Conservation (phyloP, 2,888 invertebrate genomes). For the Drosophila ochracea region DNA sequence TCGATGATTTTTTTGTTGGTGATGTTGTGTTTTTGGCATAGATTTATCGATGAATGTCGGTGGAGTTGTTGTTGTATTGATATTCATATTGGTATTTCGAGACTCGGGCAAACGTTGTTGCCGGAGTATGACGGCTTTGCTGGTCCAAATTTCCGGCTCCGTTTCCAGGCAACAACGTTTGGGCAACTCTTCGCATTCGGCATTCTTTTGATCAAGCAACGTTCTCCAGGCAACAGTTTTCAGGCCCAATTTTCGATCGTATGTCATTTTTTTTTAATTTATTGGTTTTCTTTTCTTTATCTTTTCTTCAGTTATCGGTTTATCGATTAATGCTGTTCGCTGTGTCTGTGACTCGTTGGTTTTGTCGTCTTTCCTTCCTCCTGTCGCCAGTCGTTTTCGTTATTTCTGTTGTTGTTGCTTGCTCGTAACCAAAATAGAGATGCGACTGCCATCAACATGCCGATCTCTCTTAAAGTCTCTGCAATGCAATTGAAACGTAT, state of each 20-base stretch:
- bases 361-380: not conserved
- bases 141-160: conserved; percentile 1
- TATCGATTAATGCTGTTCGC: not conserved
- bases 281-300: not conserved
- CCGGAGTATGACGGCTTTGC: not conserved
- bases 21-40: conserved; percentile 31
- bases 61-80: conserved; percentile 11
- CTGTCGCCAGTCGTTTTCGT: conserved; percentile 14
- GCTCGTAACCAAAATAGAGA: conserved; percentile 21
- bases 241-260: not conserved
- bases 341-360: not conserved
- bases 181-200: not conserved
- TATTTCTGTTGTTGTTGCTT: conserved; percentile 14
- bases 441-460: conserved; percentile 43
- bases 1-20: conserved; percentile 14
- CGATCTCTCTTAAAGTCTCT: conserved; percentile 36
- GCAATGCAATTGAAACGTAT: conserved; percentile 12
- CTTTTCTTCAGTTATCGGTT: not conserved
- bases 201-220: not conserved
- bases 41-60: conserved; percentile 23
- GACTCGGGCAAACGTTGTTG: not conserved
- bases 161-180: not conserved
- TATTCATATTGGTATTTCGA: not conserved
- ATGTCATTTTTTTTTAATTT: not conserved
- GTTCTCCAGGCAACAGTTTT: not conserved